Percentiles rank a stretch among this genome's conserved stretches.
Conservation (phyloP, 2,888 invertebrate species). For the Ornithoptera alexandrae region DNA sequence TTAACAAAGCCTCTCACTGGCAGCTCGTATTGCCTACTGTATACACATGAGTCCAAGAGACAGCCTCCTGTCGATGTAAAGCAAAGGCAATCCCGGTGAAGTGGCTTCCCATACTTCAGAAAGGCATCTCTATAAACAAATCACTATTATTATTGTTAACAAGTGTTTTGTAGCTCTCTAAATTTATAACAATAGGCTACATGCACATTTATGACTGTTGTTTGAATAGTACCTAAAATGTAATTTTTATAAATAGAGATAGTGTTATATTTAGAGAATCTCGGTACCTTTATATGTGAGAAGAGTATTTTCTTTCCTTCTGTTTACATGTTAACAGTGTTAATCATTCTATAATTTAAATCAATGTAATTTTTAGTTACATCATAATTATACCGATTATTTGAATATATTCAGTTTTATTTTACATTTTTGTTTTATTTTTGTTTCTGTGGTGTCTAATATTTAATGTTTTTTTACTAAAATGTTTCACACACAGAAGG, state of each 20-base stretch:
- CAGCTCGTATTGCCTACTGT: slow-evolving; percentile 31
- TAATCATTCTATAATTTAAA: slow-evolving; percentile 45
- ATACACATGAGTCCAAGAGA: slow-evolving; percentile 31
- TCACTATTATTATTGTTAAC: slow-evolving; percentile 14
- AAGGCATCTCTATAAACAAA: slow-evolving; percentile 21
- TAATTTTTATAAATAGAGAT: slow-evolving; percentile 39
- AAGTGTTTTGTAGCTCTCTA: slow-evolving; percentile 37
- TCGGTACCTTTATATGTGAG: slow-evolving; percentile 62
- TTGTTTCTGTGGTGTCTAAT: slow-evolving; percentile 56
- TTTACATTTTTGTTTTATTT: slow-evolving; percentile 76
- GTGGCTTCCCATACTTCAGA: slow-evolving; percentile 7
- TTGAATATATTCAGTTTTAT: slow-evolving; percentile 78
- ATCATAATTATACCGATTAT: slow-evolving; percentile 70
- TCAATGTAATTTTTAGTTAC: slow-evolving; percentile 64
- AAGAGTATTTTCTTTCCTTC: slow-evolving; percentile 33
- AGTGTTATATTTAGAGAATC: slow-evolving; percentile 63
- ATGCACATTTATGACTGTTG: slow-evolving; percentile 31
- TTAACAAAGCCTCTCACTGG: slow-evolving; percentile 33
- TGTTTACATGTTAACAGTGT: slow-evolving; percentile 49
- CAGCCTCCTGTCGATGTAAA: background rate
- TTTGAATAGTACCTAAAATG: slow-evolving; percentile 56
- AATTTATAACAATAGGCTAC: slow-evolving; percentile 22
- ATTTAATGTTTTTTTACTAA: slow-evolving; percentile 29
- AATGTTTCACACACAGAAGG: background rate
- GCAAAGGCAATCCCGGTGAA: slow-evolving; percentile 11